Evolutionary conservation across 2,113 vertebrate genomes (phyloP).

Genomic region (Tachysurus vachellii): DNA sequence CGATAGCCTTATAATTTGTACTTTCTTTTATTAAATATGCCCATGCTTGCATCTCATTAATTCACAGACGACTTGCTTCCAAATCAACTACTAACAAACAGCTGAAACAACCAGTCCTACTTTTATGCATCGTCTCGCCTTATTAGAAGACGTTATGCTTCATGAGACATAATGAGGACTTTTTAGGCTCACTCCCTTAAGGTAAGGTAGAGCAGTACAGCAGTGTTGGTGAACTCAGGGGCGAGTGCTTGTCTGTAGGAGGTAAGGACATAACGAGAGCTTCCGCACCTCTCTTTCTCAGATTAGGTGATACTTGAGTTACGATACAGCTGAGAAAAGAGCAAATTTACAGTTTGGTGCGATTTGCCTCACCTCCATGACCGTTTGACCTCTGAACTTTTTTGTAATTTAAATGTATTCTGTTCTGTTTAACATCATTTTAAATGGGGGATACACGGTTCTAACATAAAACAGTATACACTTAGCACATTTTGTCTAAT

Average conservation of each 20-base stretch:
- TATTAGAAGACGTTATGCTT: constrained; percentile 31
- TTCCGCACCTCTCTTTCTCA: constrained; percentile 40
- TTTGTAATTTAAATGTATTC: background rate
- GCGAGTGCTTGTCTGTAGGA: constrained; percentile 19
- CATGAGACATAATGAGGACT: constrained; percentile 35
- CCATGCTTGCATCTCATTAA: background rate
- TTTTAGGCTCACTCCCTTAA: constrained; percentile 29
- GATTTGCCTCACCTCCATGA: background rate
- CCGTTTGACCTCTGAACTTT: constrained; percentile 22
- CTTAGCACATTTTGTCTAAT: background rate
- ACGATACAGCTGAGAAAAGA: constrained; percentile 41
- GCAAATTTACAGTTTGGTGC: constrained; percentile 37
- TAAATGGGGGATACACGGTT: background rate
- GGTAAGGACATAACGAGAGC: constrained; percentile 45
- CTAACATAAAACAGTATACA: background rate
- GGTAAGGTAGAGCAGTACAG: background rate
- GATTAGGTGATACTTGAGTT: constrained; percentile 29
- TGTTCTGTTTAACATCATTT: background rate
- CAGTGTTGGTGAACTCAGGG: constrained; percentile 13
- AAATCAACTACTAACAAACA: constrained; percentile 17
- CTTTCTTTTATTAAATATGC: background rate
- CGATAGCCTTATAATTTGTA: constrained; percentile 1
- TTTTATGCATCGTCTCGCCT: constrained; percentile 10
- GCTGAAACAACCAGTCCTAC: background rate
- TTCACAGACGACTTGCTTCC: background rate